Percentiles rank a stretch among this genome's conserved stretches.
These are phyloP conservation scores for Tenthredo livida DNA, from an alignment of 2,888 invertebrate genomes.

Conservation along the genomic window DNA sequence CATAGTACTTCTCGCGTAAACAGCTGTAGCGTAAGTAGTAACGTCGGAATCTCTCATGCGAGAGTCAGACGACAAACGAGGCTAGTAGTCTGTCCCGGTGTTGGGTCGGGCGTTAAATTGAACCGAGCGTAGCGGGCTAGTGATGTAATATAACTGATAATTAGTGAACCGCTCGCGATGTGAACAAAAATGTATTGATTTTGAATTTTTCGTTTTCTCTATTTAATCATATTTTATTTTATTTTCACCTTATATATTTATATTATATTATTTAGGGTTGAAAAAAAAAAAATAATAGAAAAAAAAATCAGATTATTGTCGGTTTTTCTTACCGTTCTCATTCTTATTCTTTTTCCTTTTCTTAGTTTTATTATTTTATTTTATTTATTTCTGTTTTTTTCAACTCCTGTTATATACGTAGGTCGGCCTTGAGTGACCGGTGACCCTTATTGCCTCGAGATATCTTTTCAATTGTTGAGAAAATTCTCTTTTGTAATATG, in stretches of 20 bases:
- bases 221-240: not conserved
- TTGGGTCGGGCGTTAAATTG: not conserved
- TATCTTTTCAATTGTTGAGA: conserved; percentile 1
- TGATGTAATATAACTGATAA: no score
- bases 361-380: not conserved
- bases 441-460: not conserved
- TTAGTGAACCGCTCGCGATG: not conserved
- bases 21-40: not conserved
- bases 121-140: not conserved
- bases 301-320: not conserved
- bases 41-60: not conserved
- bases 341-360: not conserved
- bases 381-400: not conserved
- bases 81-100: not conserved
- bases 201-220: not conserved
- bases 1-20: not conserved
- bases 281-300: no score
- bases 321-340: not conserved
- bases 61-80: not conserved
- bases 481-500: not conserved
- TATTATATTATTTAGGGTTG: not conserved
- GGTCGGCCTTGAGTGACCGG: not conserved
- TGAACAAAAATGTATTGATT: not conserved
- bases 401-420: not conserved
- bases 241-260: not conserved